phyloP scores from a whole-genome alignment of 2,113 vertebrate species.

The Chionomys nivalis region DNA sequence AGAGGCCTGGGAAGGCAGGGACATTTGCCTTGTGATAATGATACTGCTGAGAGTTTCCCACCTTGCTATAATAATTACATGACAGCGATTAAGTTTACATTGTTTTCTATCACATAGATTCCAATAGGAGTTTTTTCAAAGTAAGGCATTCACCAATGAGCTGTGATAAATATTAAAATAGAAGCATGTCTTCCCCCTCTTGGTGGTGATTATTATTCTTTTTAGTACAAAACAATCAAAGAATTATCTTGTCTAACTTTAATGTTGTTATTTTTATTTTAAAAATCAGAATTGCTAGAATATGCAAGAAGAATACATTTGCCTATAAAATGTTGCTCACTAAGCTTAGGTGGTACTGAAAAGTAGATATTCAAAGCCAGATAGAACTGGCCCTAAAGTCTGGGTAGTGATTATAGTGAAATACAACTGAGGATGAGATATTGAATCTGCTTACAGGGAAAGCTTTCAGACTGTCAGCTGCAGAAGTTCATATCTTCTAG shows the following conservation, averaged over 20 bases:
- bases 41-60: neutral
- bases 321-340: conserved; percentile 4
- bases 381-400: neutral
- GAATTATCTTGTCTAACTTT: neutral
- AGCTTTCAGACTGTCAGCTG: neutral
- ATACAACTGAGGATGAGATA: neutral
- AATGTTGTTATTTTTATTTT: neutral
- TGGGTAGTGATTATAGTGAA: neutral
- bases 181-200: neutral
- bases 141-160: neutral
- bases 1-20: no score
- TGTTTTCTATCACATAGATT: neutral
- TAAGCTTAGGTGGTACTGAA: neutral
- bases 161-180: neutral
- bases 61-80: neutral
- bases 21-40: neutral
- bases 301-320: conserved; percentile 35
- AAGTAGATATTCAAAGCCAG: neutral
- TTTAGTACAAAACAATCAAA: neutral
- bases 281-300: neutral
- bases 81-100: conserved; percentile 5
- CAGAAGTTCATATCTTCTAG: neutral
- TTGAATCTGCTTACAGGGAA: neutral
- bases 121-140: neutral
- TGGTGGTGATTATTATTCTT: neutral